Conservation (phyloP, 2,797 vertebrate genomes). For the Lagorchestes hirsutus region DNA sequence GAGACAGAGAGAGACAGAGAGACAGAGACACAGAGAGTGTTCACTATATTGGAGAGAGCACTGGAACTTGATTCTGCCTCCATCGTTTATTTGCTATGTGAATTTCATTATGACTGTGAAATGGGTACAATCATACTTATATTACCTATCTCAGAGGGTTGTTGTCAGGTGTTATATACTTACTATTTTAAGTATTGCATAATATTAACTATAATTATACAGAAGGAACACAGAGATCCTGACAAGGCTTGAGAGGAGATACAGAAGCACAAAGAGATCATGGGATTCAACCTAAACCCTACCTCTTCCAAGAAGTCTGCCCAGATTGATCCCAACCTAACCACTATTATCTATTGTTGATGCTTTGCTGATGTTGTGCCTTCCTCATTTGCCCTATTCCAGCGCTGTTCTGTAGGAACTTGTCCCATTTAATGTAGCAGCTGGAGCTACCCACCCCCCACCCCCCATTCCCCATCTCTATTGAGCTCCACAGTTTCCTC, state of each 20-base stretch:
- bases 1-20: neutral
- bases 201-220: neutral
- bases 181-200: neutral
- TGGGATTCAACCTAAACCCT: neutral
- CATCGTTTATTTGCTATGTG: neutral
- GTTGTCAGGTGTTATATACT: neutral
- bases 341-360: neutral
- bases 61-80: neutral
- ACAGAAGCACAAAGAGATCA: neutral
- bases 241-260: slow-evolving; percentile 38
- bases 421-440: neutral
- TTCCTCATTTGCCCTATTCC: neutral
- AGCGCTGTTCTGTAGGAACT: neutral
- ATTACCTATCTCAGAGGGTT: neutral
- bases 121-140: neutral
- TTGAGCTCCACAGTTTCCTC: neutral
- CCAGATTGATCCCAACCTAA: neutral
- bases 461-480: neutral
- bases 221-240: neutral
- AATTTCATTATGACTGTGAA: neutral
- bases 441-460: neutral
- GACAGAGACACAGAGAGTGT: neutral
- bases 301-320: neutral
- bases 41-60: neutral
- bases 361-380: neutral